A percentile compares a stretch with the other conserved stretches of the same genome.
Conservation (phyloP, 2,113 vertebrate species). For the Archocentrus centrarchus region DNA sequence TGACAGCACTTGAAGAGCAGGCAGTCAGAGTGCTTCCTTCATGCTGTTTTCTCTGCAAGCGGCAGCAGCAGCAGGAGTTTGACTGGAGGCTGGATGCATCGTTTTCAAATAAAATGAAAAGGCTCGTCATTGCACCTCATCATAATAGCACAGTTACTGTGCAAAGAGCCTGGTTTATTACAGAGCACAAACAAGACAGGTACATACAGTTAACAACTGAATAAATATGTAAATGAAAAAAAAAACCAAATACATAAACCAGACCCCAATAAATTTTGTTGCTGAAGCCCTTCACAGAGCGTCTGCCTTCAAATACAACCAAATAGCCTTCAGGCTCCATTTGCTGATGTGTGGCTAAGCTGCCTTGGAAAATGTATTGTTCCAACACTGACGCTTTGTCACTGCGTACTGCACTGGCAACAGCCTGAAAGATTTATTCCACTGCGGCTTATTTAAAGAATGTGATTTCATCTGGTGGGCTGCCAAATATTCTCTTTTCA, state of each 20-base stretch:
- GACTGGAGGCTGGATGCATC: slow-evolving; percentile 8
- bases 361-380: slow-evolving; percentile 62
- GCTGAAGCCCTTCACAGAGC: not conserved
- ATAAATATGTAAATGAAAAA: slow-evolving; percentile 30
- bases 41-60: slow-evolving; percentile 5
- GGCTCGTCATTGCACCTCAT: slow-evolving; percentile 4
- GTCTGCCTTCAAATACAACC: slow-evolving; percentile 25
- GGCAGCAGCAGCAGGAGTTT: not conserved
- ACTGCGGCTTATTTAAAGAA: slow-evolving; percentile 74
- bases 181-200: slow-evolving; percentile 16
- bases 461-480: slow-evolving; percentile 71
- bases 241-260: not conserved
- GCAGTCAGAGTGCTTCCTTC: slow-evolving; percentile 5
- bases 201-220: slow-evolving; percentile 20
- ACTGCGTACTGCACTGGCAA: slow-evolving; percentile 33
- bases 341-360: slow-evolving; percentile 50
- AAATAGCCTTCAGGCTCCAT: slow-evolving; percentile 46
- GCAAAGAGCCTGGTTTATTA: slow-evolving; percentile 11
- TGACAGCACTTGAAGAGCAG: slow-evolving; percentile 55
- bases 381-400: slow-evolving; percentile 45
- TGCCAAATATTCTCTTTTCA: slow-evolving; percentile 73
- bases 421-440: slow-evolving; percentile 69
- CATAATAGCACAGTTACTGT: not conserved
- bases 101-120: slow-evolving; percentile 8
- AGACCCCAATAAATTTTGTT: not conserved